Evolutionary conservation across 2,888 invertebrate species (phyloP).

Genomic region (Aspidiotus rigidus): DNA sequence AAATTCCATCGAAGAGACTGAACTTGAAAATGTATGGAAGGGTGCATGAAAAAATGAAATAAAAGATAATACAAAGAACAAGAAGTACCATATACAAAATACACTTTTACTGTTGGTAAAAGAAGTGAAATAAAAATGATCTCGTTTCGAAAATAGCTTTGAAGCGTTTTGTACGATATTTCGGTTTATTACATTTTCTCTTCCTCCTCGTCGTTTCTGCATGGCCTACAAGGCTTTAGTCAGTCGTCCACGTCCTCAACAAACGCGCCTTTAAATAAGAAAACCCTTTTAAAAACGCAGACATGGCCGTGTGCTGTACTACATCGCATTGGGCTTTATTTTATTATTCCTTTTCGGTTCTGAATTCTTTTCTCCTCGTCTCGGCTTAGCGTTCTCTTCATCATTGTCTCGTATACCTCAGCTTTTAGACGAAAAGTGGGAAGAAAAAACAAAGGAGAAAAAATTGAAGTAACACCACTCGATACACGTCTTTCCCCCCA

Average conservation of each 20-base stretch:
- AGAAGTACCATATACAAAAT: too few relatives aligned
- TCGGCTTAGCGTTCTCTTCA: too few relatives aligned
- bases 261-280: not conserved
- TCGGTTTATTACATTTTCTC: constrained; percentile 2
- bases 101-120: not conserved
- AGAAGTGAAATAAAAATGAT: constrained; percentile 2
- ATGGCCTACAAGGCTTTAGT: not conserved
- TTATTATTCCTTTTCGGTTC: not conserved
- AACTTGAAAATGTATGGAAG: not conserved
- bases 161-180: not conserved
- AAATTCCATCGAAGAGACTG: not conserved
- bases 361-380: too few relatives aligned
- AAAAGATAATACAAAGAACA: not conserved
- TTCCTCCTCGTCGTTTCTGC: not conserved
- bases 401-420: too few relatives aligned
- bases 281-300: not conserved
- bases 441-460: too few relatives aligned
- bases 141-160: not conserved
- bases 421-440: too few relatives aligned
- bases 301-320: not conserved
- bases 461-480: too few relatives aligned
- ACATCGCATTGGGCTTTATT: not conserved
- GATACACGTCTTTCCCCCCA: too few relatives aligned
- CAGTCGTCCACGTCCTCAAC: not conserved
- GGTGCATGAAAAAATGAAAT: not conserved